Conservation (phyloP, 2,888 invertebrate genomes). For the Sinotaia quadrata region DNA sequence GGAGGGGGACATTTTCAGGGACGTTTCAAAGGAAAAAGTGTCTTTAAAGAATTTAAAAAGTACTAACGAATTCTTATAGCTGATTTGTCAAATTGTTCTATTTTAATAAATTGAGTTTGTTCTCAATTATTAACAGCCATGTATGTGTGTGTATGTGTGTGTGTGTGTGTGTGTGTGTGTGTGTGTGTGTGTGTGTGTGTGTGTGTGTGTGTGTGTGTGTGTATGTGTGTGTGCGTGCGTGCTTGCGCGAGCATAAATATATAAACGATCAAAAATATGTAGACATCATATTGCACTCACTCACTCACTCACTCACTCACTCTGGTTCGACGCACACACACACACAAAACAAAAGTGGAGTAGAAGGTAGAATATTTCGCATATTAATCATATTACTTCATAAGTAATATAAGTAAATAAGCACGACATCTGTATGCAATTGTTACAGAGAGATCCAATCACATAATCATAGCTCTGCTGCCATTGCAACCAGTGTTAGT, state of each 20-base stretch:
- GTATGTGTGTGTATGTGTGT: not conserved
- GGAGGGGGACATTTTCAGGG: no score
- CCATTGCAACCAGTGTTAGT: no score
- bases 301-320: not conserved
- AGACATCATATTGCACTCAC: not conserved
- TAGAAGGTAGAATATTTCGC: not conserved
- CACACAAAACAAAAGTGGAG: not conserved
- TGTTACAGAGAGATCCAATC: no score
- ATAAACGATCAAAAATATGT: not conserved
- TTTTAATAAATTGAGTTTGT: no score
- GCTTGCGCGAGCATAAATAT: not conserved
- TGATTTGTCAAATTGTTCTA: no score
- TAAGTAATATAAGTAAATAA: no score
- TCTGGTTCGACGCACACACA: not conserved
- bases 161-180: not conserved
- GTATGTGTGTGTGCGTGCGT: slow-evolving; percentile 5
- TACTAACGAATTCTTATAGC: no score
- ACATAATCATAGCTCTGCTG: no score
- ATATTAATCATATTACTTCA: no score
- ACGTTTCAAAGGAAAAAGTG: no score
- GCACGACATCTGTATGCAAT: no score
- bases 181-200: slow-evolving; percentile 17
- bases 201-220: slow-evolving; percentile 6
- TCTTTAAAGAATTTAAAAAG: no score
- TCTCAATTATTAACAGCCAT: not conserved